A percentile compares a stretch with the other conserved stretches of the same genome.
These are phyloP conservation scores for Littorina saxatilis DNA, from an alignment of 1,140 invertebrate genomes.

Conservation along the genomic window DNA sequence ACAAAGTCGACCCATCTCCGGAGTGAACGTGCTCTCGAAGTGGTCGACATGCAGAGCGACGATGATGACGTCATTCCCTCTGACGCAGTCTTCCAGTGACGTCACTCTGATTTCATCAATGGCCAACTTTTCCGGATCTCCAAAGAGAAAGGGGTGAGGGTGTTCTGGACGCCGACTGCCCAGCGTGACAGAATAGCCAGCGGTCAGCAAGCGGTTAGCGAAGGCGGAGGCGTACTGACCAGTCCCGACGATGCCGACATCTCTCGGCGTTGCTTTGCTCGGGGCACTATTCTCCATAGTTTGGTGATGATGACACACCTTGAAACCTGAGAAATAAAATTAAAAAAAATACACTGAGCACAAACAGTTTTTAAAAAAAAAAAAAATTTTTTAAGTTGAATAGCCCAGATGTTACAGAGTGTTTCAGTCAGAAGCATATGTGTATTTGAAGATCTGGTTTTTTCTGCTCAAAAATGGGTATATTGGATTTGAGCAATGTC, in stretches of 20 bases:
- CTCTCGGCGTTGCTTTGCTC: not conserved
- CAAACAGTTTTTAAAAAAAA: too few relatives aligned
- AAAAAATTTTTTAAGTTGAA: too few relatives aligned
- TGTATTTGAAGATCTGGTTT: too few relatives aligned
- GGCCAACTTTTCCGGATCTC: slow-evolving; percentile 36
- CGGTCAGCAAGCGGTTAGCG: slow-evolving; percentile 54
- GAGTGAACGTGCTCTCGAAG: slow-evolving; percentile 46
- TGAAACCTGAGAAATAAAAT: too few relatives aligned
- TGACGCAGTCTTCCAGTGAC: slow-evolving; percentile 57
- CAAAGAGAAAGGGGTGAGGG: slow-evolving; percentile 27
- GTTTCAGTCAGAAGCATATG: too few relatives aligned
- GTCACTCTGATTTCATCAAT: slow-evolving; percentile 44
- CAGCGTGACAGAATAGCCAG: slow-evolving; percentile 64
- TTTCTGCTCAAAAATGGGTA: too few relatives aligned
- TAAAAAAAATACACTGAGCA: too few relatives aligned
- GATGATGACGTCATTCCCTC: slow-evolving; percentile 49
- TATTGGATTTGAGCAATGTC: too few relatives aligned
- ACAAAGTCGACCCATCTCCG: slow-evolving; percentile 41
- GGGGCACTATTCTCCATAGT: too few relatives aligned
- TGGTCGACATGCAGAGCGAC: slow-evolving; percentile 60
- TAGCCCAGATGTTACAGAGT: too few relatives aligned
- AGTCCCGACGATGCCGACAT: slow-evolving; percentile 65
- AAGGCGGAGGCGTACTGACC: slow-evolving; percentile 66
- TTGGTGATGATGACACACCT: too few relatives aligned
- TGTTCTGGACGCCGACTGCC: slow-evolving; percentile 64